Base-by-base conservation (phyloP, 2,797 vertebrate species). In the Babyrousa celebensis region DNA sequence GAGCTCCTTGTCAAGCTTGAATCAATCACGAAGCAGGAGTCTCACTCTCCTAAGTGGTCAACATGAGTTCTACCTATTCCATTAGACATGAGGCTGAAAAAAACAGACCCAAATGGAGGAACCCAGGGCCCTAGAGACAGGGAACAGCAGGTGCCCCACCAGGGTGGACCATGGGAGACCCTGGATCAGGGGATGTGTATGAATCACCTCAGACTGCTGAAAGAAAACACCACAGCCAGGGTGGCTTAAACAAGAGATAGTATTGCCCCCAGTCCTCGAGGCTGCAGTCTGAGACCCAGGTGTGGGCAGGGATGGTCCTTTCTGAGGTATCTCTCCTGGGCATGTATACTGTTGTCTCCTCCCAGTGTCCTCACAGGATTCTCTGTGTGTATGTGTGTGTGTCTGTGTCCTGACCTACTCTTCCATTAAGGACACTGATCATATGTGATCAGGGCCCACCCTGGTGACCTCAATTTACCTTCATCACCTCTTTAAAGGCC, bases 41-140 rank as follows among this genome's bases (percentile, higher is more conserved):
- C 36, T 36, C 0, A 0, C 6, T 18, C 15, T 29, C n/a, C 10
- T 3, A 20, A 20, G 32, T 16, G 58, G 5, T 9, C 25, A 25
- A 0, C 1, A 4, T 8, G 36, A 71, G 29, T 84, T 36, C 36
- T 36, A 36, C 36, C 14, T 36, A 4, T 62, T 58, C 63, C 25
- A 6, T n/a, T 54, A 29, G 63, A 67, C 12, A 52, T 16, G 70
- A 82, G 60, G 52, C 27, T 71, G 8, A 16, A 74, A 27, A 36
- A 1, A 58, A 58, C 52, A 84, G 36, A 36, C 36, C 36, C 52
- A 12, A 4, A 4, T 4, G 60, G 43, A 29, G 65, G 36, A 12
- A 23, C 1, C 12, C 6, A 36, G 0, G 52, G 58, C n/a, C 15
- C 12, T 16, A 21, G 27, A 15, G 10, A 32, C 8, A 9, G 36